Evolutionary conservation across 2,113 vertebrate species (phyloP).

Genomic region (Tautogolabrus adspersus): DNA sequence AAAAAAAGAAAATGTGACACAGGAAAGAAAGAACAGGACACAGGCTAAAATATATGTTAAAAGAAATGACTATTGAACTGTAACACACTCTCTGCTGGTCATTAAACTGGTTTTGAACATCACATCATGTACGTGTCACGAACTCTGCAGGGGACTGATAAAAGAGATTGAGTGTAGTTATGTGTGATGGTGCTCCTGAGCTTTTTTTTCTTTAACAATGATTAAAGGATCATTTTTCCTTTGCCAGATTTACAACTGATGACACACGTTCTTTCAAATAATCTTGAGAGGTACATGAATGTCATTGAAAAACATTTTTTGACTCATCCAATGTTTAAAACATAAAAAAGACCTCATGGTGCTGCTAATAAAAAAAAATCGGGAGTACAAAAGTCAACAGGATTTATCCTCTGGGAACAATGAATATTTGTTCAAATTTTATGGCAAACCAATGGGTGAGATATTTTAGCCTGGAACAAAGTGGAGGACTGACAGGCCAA

Average conservation of each 20-base stretch:
- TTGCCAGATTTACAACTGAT: too few relatives aligned
- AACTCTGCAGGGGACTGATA: background rate
- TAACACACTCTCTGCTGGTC: background rate
- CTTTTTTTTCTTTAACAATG: slow-evolving; percentile 5
- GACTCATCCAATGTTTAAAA: background rate
- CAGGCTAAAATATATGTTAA: background rate
- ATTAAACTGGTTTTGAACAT: background rate
- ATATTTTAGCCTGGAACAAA: background rate
- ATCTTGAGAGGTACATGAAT: too few relatives aligned
- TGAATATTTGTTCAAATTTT: background rate
- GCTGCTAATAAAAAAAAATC: too few relatives aligned
- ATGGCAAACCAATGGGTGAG: background rate
- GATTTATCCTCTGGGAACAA: background rate
- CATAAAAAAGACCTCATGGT: too few relatives aligned
- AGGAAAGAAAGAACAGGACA: background rate
- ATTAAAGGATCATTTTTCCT: slow-evolving; percentile 16
- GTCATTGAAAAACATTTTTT: too few relatives aligned
- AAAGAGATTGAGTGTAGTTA: background rate
- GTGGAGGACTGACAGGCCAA: background rate
- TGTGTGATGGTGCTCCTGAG: background rate
- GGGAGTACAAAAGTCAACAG: background rate
- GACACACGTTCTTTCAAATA: too few relatives aligned
- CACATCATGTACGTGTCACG: background rate
- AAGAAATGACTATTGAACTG: too few relatives aligned
- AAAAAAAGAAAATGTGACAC: background rate